These are phyloP conservation scores for Montifringilla adamsi DNA, from an alignment of 2,113 vertebrate genomes.

Conservation along the genomic window DNA sequence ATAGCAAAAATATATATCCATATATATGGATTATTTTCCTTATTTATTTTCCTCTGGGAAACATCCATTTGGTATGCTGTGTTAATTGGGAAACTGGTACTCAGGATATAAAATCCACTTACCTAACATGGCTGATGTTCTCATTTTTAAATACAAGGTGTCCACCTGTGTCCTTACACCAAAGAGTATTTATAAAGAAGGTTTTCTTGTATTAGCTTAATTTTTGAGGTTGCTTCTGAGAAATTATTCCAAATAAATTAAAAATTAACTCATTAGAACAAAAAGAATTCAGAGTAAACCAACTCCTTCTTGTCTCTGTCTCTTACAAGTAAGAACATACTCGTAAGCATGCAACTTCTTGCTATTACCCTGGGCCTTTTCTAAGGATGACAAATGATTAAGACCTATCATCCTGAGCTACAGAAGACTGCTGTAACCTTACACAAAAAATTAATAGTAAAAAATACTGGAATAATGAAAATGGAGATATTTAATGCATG, in stretches of 20 bases:
- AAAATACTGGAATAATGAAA: neutral
- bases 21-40: neutral
- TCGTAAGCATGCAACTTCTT: neutral
- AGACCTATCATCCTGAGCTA: neutral
- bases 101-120: neutral
- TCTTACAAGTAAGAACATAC: neutral
- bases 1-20: neutral
- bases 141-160: neutral
- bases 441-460: neutral
- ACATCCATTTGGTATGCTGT: neutral
- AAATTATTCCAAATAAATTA: neutral
- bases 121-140: neutral
- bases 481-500: neutral
- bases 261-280: neutral
- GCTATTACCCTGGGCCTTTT: neutral
- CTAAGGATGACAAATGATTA: neutral
- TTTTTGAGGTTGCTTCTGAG: neutral
- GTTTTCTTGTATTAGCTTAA: neutral
- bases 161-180: fast-evolving
- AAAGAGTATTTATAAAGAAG: fast-evolving
- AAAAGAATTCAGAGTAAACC: neutral
- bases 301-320: neutral
- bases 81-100: neutral
- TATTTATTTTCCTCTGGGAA: neutral
- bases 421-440: neutral